Percentiles rank a stretch among this genome's conserved stretches.
Evolutionary conservation across 2,888 invertebrate species (phyloP).

Genomic region (Lepidocyrtinus sp.): DNA sequence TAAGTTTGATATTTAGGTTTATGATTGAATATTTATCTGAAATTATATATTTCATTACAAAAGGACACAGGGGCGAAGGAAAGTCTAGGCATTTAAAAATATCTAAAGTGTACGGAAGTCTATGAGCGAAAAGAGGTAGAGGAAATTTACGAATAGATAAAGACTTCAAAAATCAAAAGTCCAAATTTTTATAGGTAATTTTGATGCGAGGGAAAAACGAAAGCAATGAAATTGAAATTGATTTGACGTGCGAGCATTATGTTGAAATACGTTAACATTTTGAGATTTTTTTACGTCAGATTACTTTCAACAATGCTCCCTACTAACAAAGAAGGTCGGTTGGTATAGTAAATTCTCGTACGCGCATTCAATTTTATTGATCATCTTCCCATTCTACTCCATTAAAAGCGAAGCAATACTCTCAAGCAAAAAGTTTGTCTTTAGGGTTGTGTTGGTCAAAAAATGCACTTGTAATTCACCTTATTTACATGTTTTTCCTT

Average conservation of each 20-base stretch:
- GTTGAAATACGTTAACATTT: not conserved
- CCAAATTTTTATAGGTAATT: too few species aligned
- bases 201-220: not conserved
- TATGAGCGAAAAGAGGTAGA: too few species aligned
- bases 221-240: not conserved
- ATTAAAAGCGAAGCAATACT: not conserved
- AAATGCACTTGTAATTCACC: conserved; percentile 1
- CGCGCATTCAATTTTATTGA: not conserved
- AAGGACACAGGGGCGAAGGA: too few species aligned
- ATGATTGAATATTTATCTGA: too few species aligned
- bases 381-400: not conserved
- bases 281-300: not conserved
- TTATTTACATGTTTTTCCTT: conserved; percentile 18
- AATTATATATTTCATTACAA: too few species aligned
- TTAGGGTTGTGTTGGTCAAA: not conserved
- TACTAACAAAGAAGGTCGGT: not conserved
- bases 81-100: too few species aligned
- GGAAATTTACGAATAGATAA: too few species aligned
- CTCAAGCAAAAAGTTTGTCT: not conserved
- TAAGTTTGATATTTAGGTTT: too few species aligned
- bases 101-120: too few species aligned
- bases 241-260: not conserved
- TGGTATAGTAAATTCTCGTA: not conserved
- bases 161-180: too few species aligned
- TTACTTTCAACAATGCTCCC: not conserved